These are phyloP conservation scores for Loxodonta africana DNA, from an alignment of 2,113 vertebrate species.

Conservation along the genomic window DNA sequence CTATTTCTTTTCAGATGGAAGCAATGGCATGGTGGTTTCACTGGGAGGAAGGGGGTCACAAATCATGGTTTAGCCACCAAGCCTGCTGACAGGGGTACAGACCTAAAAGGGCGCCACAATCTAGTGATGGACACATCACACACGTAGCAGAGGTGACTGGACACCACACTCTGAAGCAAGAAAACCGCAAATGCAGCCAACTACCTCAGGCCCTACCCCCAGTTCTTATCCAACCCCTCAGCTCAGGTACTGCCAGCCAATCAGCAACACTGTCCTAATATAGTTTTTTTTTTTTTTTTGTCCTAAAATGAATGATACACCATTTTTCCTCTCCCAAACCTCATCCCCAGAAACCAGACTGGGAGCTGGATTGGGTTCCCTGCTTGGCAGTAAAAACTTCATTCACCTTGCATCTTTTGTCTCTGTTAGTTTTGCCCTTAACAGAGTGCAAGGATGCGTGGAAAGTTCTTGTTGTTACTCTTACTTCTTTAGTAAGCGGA, in stretches of 20 bases:
- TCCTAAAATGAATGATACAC: not conserved
- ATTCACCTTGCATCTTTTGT: not conserved
- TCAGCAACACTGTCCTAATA: not conserved
- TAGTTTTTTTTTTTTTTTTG: not conserved
- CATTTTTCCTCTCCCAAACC: not conserved
- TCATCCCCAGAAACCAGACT: not conserved
- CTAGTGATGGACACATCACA: no score
- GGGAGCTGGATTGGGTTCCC: not conserved
- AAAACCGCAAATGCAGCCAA: no score
- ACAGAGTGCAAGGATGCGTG: not conserved
- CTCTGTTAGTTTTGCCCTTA: not conserved
- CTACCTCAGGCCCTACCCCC: not conserved
- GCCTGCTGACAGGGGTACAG: no score
- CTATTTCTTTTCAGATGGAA: not conserved
- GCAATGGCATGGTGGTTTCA: not conserved
- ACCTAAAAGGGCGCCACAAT: no score
- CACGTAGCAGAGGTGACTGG: not conserved
- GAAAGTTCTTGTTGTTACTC: not conserved
- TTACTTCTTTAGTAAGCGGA: not conserved
- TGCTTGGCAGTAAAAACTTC: not conserved
- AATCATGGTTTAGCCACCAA: rapidly evolving
- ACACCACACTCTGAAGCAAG: not conserved
- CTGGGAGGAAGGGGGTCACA: not conserved
- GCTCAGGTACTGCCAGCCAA: not conserved
- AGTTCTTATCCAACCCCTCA: not conserved